Base-by-base conservation (phyloP, 2,888 invertebrate species). In the Hydrotaea cyrtoneurina region DNA sequence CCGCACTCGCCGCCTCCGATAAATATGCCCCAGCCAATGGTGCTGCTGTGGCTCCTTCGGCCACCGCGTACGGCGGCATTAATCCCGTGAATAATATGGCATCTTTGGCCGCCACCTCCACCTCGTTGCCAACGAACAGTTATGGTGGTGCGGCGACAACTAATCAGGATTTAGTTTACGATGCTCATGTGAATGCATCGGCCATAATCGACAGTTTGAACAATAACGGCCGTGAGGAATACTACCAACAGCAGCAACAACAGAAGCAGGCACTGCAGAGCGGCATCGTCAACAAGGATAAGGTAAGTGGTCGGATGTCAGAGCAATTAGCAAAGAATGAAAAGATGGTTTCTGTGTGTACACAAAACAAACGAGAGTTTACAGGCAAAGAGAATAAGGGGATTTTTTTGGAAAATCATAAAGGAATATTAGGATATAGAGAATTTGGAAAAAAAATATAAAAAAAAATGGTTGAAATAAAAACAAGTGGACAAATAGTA, bases 121-220 rank as follows among this genome's bases (percentile, higher is more conserved):
- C 74, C 23, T 57, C 85, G 1, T 76, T 87, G 53, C 86, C 84
- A 86, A 39, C 39, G 19, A 85, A 78, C 53, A 31, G 66, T 69
- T 86, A 86, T 77, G 31, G n/a, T n/a, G 85, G 82, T 79, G 87
- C 82, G 2, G 57, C 43, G 3, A 17, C 21, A 62, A 86, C 64
- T 71, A 86, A 86, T 82, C 87, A 86, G 83, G 89, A 90, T 78
- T 88, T 92, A 82, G 90, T 90, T 83, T 92, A 92, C 85, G 91
- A 91, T 89, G 87, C 89, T 2, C 91, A 91, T 88, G 92, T 91
- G 85, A 92, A 92, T 88, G 90, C 92, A 62, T 91, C 92, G 74
- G 91, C 92, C 50, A 89, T 92, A 85, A 92, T 92, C 87, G 92
- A 92, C 87, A 92, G 91, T 87, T 88, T 92, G 73, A 92, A 91